Base-by-base conservation (phyloP, 1,140 invertebrate genomes). In the Drosophila aff. region DNA sequence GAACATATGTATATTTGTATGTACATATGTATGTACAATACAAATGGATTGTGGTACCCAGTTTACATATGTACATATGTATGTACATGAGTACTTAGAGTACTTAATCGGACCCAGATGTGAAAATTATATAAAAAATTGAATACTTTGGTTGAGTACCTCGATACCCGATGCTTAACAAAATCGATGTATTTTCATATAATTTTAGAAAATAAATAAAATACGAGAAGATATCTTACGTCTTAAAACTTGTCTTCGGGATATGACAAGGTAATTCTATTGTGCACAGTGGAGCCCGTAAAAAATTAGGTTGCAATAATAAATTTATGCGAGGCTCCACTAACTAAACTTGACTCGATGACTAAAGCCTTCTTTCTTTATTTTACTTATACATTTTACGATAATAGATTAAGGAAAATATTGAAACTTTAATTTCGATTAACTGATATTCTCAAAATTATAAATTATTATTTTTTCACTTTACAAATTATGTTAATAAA, bases 31-130 rank as follows among this genome's bases (percentile, higher is more conserved):
- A 60, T 50, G 43, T 41, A 58, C 13, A 47, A 26, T 47, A 40
- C 28, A 16, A 36, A 26, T 65, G 49, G 23, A 18, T 50, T 49
- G 26, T 26, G 36, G 31, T 53, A 38, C 33, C 33, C 52, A 16
- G 15, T 11, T 40, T 40, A 40, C 5, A 68, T 7, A 38, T 64
- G 57, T 36, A 57, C 46, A n/a, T 9, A 44, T 7, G 3, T 18
- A 44, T 2, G 2, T 18, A 67, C 28, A 47, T 26, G 50, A 58
- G 31, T 36, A 79, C 43, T 61, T 49, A 47, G 43, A 15, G 44
- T 23, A 47, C 43, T 44, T 72, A 47, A 46, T 55, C 50, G 58
- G 36, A 64, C 52, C 41, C 73, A 80, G 38, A 53, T 73, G 46
- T 72, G 47, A 41, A 55, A 26, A 46, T 50, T 38, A 23, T 47